These are phyloP conservation scores for Phrynocephalus versicolor DNA, from an alignment of 2,113 vertebrate genomes.

Conservation along the genomic window DNA sequence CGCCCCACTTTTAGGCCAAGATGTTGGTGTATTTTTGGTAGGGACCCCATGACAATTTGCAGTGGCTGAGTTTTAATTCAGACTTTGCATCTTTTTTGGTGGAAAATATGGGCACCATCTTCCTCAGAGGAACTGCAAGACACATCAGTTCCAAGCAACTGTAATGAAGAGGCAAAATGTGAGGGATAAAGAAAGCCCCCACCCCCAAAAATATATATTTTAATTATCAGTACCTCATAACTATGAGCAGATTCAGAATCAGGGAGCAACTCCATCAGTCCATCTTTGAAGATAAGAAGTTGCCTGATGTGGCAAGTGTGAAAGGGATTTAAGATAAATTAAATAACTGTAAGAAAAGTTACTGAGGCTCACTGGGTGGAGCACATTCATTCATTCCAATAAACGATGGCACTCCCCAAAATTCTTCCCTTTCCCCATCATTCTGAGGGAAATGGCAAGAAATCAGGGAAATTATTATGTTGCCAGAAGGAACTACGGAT, in stretches of 20 bases:
- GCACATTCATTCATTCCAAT: too few relatives aligned
- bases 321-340: too few relatives aligned
- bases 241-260: background rate
- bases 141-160: background rate
- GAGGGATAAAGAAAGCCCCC: background rate
- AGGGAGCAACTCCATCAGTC: background rate
- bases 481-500: too few relatives aligned
- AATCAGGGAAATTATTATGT: too few relatives aligned
- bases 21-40: constrained; percentile 55
- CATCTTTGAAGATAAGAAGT: background rate
- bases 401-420: too few relatives aligned
- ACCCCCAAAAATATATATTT: background rate
- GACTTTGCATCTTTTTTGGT: background rate
- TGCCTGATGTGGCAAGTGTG: too few relatives aligned
- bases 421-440: too few relatives aligned
- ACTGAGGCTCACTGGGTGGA: too few relatives aligned
- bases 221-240: constrained; percentile 46
- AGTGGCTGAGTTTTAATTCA: background rate
- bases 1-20: constrained; percentile 54
- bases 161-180: background rate
- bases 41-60: background rate
- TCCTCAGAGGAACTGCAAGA: background rate
- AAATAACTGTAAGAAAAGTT: too few relatives aligned
- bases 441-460: background rate
- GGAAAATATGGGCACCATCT: background rate